These are phyloP conservation scores for Acrocephalus arundinaceus DNA, from an alignment of 2,113 vertebrate species.

Conservation along the genomic window DNA sequence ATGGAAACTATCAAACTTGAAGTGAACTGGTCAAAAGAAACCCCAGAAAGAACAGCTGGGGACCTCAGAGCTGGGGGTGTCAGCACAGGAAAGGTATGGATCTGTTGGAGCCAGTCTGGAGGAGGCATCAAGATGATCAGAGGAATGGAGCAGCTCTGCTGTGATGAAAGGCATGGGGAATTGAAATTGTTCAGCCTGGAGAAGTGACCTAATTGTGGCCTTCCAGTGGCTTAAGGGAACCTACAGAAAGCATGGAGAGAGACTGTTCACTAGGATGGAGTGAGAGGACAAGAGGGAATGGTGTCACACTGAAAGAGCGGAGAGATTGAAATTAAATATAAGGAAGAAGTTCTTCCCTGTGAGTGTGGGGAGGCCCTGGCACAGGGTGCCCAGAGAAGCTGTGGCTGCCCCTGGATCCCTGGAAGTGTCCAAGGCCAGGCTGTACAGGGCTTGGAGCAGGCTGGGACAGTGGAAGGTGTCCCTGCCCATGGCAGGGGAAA, in stretches of 20 bases:
- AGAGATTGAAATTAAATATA: neutral
- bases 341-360: neutral
- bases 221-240: neutral
- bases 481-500: neutral
- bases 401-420: neutral
- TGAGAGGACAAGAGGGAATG: neutral
- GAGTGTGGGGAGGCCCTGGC: neutral
- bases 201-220: neutral
- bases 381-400: neutral
- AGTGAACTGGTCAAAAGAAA: neutral
- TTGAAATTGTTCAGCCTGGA: neutral
- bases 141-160: neutral
- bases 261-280: neutral
- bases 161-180: neutral
- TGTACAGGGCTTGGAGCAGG: rapidly evolving
- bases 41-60: neutral
- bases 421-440: neutral
- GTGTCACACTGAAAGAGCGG: neutral
- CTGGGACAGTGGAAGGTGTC: neutral
- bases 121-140: neutral
- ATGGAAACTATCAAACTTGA: neutral
- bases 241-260: neutral
- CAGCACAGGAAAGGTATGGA: neutral
- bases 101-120: neutral
- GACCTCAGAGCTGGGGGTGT: neutral